Conservation (phyloP, 2,888 invertebrate species). For the Rotaria macrura region DNA sequence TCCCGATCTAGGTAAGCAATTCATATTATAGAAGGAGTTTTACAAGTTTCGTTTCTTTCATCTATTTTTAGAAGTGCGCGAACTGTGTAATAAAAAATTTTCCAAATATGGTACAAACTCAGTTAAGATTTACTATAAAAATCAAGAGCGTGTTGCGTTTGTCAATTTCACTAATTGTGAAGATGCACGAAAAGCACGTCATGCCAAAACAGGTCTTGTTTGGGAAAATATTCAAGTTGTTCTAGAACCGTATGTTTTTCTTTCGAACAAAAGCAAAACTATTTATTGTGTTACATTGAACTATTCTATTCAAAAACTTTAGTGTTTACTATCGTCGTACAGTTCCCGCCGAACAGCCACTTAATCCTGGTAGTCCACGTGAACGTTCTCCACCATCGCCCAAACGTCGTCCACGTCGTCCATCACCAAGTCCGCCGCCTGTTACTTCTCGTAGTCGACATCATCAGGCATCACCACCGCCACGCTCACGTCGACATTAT, state of each 20-base stretch:
- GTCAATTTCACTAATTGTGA: slow-evolving; percentile 85
- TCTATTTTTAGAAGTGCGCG: slow-evolving; percentile 66
- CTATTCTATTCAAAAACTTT: no score
- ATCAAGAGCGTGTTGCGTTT: slow-evolving; percentile 79
- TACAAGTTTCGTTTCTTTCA: background rate
- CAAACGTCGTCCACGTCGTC: background rate
- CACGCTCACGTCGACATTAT: background rate
- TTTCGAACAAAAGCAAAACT: no score
- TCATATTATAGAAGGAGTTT: background rate
- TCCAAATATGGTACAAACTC: slow-evolving; percentile 88
- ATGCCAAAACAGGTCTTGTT: slow-evolving; percentile 77
- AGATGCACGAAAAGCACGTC: slow-evolving; percentile 85
- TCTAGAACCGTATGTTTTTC: slow-evolving; percentile 61
- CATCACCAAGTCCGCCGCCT: background rate
- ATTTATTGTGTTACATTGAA: background rate
- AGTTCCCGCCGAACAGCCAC: background rate
- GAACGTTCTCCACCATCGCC: background rate
- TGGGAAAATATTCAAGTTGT: slow-evolving; percentile 84
- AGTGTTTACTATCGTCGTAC: slow-evolving; percentile 16
- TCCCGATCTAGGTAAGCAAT: background rate
- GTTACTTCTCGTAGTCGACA: background rate
- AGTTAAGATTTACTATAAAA: slow-evolving; percentile 80
- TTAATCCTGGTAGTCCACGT: background rate
- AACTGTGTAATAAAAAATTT: slow-evolving; percentile 80
- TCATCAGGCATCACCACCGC: background rate